Conservation (phyloP, 2,797 vertebrate genomes). For the Gymnopithys bicolor region DNA sequence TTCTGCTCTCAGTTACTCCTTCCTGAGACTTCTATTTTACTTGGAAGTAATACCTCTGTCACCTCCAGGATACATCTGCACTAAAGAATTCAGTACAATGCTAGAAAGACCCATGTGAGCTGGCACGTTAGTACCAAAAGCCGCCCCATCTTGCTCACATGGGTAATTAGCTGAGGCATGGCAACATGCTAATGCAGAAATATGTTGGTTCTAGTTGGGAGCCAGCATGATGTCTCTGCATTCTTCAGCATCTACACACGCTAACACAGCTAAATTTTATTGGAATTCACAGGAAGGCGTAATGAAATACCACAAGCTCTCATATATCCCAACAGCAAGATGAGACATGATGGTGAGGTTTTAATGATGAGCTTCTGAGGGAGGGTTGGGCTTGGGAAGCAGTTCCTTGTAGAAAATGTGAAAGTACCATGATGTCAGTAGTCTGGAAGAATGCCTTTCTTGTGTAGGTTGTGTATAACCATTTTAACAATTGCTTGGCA, state of each 20-base stretch:
- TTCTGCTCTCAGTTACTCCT: background rate
- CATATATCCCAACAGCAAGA: constrained; percentile 9
- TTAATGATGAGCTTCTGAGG: background rate
- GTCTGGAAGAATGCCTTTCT: constrained; percentile 6
- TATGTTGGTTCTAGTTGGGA: background rate
- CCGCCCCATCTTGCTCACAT: background rate
- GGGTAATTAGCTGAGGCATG: background rate
- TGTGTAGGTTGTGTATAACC: background rate
- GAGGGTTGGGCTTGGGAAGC: constrained; percentile 27
- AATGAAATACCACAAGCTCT: background rate
- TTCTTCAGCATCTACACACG: background rate
- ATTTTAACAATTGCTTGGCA: background rate
- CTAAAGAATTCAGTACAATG: background rate
- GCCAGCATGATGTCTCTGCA: background rate
- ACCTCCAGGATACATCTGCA: background rate
- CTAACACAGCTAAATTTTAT: background rate
- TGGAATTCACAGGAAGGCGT: background rate
- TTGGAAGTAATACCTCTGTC: background rate
- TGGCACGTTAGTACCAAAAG: background rate
- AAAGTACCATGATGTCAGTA: constrained; percentile 7
- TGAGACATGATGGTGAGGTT: constrained; percentile 12
- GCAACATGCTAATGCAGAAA: background rate
- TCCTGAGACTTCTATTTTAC: background rate
- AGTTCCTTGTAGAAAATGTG: constrained; percentile 3
- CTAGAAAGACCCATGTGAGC: background rate